Evolutionary conservation across 2,888 invertebrate species (phyloP).

Genomic region (Catotricha subobsoleta): DNA sequence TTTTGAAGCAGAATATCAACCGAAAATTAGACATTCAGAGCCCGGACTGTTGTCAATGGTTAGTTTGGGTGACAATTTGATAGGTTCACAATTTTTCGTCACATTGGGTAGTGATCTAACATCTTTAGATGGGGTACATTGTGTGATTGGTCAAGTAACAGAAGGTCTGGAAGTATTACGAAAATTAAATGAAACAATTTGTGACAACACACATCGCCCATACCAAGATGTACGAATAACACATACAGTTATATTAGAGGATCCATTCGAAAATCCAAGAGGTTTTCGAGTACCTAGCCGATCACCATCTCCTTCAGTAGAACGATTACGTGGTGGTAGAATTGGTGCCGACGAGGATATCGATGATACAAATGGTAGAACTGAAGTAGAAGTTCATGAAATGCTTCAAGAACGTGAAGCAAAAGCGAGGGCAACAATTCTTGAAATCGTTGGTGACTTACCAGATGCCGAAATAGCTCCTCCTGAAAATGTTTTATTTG

Average conservation of each 20-base stretch:
- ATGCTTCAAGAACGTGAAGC: slow-evolving; percentile 82
- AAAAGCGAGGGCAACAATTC: slow-evolving; percentile 86
- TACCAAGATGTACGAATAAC: slow-evolving; percentile 92
- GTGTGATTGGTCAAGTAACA: slow-evolving; percentile 87
- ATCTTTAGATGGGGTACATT: slow-evolving; percentile 79
- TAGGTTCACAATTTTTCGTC: slow-evolving; percentile 90
- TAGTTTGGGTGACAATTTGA: slow-evolving; percentile 75
- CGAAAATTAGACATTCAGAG: slow-evolving; percentile 76
- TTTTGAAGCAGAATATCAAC: slow-evolving; percentile 80
- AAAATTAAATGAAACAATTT: slow-evolving; percentile 83
- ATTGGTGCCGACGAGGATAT: slow-evolving; percentile 89
- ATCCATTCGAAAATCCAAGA: slow-evolving; percentile 83
- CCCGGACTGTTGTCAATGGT: slow-evolving; percentile 87
- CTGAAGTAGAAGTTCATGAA: slow-evolving; percentile 70
- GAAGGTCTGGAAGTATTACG: slow-evolving; percentile 71
- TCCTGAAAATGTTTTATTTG: slow-evolving; percentile 96
- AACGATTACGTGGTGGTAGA: slow-evolving; percentile 62
- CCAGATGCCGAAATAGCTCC: slow-evolving; percentile 96
- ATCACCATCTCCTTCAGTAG: slow-evolving; percentile 78
- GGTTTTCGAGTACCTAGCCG: slow-evolving; percentile 58
- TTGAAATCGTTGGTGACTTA: slow-evolving; percentile 96
- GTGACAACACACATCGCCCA: slow-evolving; percentile 75
- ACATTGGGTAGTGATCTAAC: slow-evolving; percentile 75
- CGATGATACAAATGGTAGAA: slow-evolving; percentile 74
- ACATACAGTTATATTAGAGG: slow-evolving; percentile 89